Evolutionary conservation across 1,140 invertebrate species (phyloP).

Genomic region (Chrysopa pallens): DNA sequence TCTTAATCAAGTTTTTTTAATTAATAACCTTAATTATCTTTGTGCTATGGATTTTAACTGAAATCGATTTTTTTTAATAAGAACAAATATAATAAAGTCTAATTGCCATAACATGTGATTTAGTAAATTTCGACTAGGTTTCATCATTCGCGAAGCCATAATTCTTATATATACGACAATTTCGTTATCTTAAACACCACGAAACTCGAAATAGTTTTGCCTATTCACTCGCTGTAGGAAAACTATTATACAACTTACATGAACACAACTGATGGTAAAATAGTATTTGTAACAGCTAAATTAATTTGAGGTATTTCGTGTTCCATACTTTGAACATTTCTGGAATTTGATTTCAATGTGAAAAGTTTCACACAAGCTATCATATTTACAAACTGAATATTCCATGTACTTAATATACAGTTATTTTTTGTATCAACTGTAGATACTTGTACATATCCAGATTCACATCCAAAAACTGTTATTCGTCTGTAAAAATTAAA

Average conservation of each 20-base stretch:
- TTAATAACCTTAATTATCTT: constrained; percentile 3
- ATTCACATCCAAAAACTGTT: constrained; percentile 41
- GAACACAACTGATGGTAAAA: constrained; percentile 37
- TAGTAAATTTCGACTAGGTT: too few relatives aligned
- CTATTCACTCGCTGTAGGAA: too few relatives aligned
- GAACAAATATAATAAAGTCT: too few relatives aligned
- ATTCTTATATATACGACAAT: too few relatives aligned
- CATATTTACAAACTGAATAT: constrained; percentile 35
- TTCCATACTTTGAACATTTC: neutral
- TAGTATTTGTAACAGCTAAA: constrained; percentile 36
- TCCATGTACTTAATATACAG: constrained; percentile 28
- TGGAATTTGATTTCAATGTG: neutral
- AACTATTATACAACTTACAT: constrained; percentile 23
- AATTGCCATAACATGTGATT: too few relatives aligned
- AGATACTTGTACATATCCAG: constrained; percentile 35
- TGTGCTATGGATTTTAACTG: constrained; percentile 3
- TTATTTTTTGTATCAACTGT: constrained; percentile 29
- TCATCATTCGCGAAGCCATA: too few relatives aligned
- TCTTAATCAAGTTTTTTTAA: neutral
- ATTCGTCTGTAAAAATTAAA: constrained; percentile 26
- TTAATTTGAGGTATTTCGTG: constrained; percentile 22
- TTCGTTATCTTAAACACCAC: too few relatives aligned
- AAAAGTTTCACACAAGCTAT: constrained; percentile 32
- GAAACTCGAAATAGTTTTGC: too few relatives aligned
- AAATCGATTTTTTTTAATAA: too few relatives aligned